A percentile compares a stretch with the other conserved stretches of the same genome.
Evolutionary conservation across 2,113 vertebrate genomes (phyloP).

Genomic region (Indri indri): DNA sequence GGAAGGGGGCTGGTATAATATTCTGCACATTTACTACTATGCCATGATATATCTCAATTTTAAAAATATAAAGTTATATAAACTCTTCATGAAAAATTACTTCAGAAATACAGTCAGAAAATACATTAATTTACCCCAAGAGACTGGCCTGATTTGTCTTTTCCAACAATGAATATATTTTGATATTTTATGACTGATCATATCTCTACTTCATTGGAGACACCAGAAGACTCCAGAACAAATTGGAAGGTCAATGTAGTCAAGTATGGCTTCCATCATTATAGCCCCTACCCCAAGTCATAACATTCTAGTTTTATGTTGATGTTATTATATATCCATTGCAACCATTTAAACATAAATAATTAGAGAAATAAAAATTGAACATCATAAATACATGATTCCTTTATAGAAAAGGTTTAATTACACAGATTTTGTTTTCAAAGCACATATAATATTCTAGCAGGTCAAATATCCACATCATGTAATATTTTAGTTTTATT

Average conservation of each 20-base stretch:
- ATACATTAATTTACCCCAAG: background rate
- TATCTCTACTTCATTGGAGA: background rate
- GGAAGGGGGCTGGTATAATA: background rate
- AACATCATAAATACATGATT: background rate
- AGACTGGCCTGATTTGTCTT: background rate
- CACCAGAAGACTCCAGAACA: background rate
- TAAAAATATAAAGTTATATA: background rate
- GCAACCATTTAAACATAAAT: background rate
- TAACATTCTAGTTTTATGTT: background rate
- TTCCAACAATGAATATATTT: background rate
- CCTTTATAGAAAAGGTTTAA: background rate
- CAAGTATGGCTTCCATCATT: background rate
- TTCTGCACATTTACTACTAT: background rate
- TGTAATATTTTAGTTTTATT: background rate
- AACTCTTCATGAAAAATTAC: background rate
- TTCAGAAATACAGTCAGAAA: background rate
- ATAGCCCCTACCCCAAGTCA: background rate
- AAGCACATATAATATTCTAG: background rate
- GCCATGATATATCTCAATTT: background rate
- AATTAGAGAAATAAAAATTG: background rate
- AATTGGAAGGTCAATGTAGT: background rate
- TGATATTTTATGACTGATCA: background rate
- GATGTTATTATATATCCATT: background rate
- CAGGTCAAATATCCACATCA: rapidly evolving
- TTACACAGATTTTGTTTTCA: background rate